Evolutionary conservation across 1,140 invertebrate genomes (phyloP), one percentile per base, ranked within the genome.

Genomic region (Palaemon carinicauda): DNA sequence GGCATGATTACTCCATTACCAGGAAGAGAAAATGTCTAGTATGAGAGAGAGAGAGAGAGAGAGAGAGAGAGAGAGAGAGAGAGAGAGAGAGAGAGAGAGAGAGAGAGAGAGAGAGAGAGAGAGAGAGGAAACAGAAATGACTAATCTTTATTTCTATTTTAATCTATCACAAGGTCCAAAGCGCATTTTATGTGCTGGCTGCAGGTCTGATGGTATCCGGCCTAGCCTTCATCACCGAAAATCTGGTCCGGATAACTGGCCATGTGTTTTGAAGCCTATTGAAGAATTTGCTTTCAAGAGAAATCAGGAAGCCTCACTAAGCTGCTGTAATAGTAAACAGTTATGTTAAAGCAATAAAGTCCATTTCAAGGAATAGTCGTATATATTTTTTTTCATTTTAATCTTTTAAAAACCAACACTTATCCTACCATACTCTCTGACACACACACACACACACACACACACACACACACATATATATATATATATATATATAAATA

Each of bases 141-240:
- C 24, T 27, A 12, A 21, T 1, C n/a, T 41, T 60, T 41, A 19
- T 17, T 19, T 1, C 29, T 53, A 9, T 3, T 12, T 51, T 0
- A 5, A 33, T 12, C 50, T 41, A 4, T 24, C 19, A 27, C n/a
- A 75, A 85, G 83, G 52, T 85, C 19, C 83, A 85, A 50, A 79
- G 83, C 41, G 83, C 83, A 19, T 85, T 85, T 60, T 85, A 80
- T 29, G 33, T 85, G 41, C 29, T 85, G 27, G 50, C 41, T n/a
- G 75, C 33, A 0, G 83, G 83, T 4, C 15, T 14, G 15, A 3
- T 24, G 1, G 15, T 80, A 12, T 79, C 83, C 3, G 12, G 71
- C 24, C 15, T 78, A 17, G 54, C 50, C 56, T 29, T 85, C 60
- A 69, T 53, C 3, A 10, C 14, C n/a, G 83, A 85, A 50, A 50